These are phyloP conservation scores for Rhopilema esculentum DNA, from an alignment of 30 jellyfish, hydroid and myxozoan species.

Conservation along the genomic window DNA sequence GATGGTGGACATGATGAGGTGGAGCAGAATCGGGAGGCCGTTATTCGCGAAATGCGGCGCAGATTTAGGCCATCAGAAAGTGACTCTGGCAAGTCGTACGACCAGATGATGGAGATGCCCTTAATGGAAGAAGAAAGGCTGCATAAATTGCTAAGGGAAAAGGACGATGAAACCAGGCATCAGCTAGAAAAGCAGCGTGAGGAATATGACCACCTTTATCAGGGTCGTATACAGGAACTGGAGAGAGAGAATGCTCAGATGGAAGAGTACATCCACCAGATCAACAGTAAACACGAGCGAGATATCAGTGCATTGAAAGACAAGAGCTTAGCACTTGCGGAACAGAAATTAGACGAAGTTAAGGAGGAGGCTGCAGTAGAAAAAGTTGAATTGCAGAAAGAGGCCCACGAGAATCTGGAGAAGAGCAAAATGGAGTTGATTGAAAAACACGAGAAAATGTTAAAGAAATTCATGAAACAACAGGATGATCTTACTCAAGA, in stretches of 20 bases:
- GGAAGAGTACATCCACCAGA: conserved; percentile 30
- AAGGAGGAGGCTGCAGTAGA: conserved; percentile 56
- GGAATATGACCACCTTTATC: conserved; percentile 42
- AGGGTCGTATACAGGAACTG: conserved; percentile 40
- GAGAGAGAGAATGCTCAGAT: conserved; percentile 39
- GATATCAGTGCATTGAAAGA: conserved; percentile 32
- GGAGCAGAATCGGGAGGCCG: conserved; percentile 35
- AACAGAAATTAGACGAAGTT: conserved; percentile 36
- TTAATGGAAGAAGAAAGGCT: conserved; percentile 39
- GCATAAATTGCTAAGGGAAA: conserved; percentile 19
- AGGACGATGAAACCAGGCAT: conserved; percentile 44
- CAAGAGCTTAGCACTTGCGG: conserved; percentile 46
- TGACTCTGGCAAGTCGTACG: conserved; percentile 52
- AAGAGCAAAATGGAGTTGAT: conserved; percentile 7
- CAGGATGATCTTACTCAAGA: conserved; percentile 51
- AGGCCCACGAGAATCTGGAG: conserved; percentile 25
- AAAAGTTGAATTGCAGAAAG: conserved; percentile 34
- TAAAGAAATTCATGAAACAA: conserved; percentile 39
- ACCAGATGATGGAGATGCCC: conserved; percentile 62
- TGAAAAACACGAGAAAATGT: conserved; percentile 38
- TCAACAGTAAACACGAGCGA: conserved; percentile 19
- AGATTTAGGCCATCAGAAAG: conserved; percentile 52
- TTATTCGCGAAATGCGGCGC: conserved; percentile 18
- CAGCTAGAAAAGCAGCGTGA: conserved; percentile 32
- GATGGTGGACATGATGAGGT: conserved; percentile 52